phyloP scores from a whole-genome alignment of 2,888 invertebrate species.

The Sarcophaga rosellei region DNA sequence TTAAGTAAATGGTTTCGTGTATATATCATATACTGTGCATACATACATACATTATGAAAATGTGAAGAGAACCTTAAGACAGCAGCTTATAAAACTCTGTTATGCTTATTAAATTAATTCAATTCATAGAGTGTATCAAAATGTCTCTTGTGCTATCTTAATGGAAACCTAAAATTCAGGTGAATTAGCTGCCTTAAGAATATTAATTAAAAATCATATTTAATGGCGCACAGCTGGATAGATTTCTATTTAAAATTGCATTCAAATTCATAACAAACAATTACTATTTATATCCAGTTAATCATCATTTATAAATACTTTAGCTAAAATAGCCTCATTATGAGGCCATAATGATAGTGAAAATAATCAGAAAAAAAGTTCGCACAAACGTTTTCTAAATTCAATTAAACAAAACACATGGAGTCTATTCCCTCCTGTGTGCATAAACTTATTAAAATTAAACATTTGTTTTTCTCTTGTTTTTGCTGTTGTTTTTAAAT shows the following conservation, averaged over 20 bases:
- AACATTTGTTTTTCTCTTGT: not conserved
- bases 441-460: not conserved
- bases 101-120: not conserved
- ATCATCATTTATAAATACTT: too few relatives aligned
- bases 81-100: conserved; percentile 12
- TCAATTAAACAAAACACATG: conserved; percentile 22
- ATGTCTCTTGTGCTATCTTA: conserved; percentile 4
- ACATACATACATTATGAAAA: too few relatives aligned
- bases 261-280: too few relatives aligned
- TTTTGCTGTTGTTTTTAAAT: not conserved
- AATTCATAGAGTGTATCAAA: conserved; percentile 8
- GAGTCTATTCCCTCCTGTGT: not conserved
- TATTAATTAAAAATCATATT: conserved; percentile 13
- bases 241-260: not conserved
- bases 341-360: too few relatives aligned
- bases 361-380: too few relatives aligned
- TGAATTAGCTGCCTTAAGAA: not conserved
- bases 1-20: not conserved
- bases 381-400: not conserved
- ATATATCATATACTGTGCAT: too few relatives aligned
- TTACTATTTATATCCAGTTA: too few relatives aligned
- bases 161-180: conserved; percentile 26
- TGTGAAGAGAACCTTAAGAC: not conserved
- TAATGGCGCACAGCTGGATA: not conserved
- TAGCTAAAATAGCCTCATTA: too few relatives aligned